Base-by-base conservation (phyloP, 2,113 vertebrate species). In the Phaethornis superciliosus region DNA sequence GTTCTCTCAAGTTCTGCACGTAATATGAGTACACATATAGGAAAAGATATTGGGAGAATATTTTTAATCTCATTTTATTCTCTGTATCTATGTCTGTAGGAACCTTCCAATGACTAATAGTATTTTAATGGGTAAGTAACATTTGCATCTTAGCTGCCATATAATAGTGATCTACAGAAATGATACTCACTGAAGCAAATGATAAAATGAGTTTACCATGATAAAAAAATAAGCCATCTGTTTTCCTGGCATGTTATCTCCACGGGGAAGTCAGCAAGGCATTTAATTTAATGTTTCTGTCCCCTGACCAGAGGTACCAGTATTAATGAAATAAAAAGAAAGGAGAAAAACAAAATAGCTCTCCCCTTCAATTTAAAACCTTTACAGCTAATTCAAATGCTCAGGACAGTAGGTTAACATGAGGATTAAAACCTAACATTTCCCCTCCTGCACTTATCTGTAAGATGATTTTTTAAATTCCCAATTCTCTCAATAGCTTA, bases 231-330 rank as follows among this genome's bases (percentile, higher is more conserved):
- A 54, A 8, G 49, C 92, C 96, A 96, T 96, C 96, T 96, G 96
- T 88, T 95, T 91, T 85, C 55, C 59, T 91, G 79, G 95, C 75
- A 88, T 67, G 76, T 77, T 85, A 82, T 80, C 82, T 80, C 79
- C 79, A 77, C 59, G 74, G 82, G 47, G 79, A 93, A 93, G 92
- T 70, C 90, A 96, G 72, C 40, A 70, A 42, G 93, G 85, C 93
- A 93, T 85, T 94, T 95, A 85, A 96, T 96, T 94, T 74, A 69
- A 71, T 6, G 18, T 85, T 93, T 88, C 71, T 80, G 75, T 58
- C 90, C 90, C 76, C 60, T 70, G 75, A 83, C 77, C 54, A 89
- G 75, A 94, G 55, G 44, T 82, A 87, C 32, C 42, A 74, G 75
- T 55, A 93, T 74, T 91, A 77, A 60, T 46, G 49, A 89, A 11